Evolutionary conservation across 2,888 invertebrate genomes (phyloP).

Genomic region (Pardosa pseudoannulata): DNA sequence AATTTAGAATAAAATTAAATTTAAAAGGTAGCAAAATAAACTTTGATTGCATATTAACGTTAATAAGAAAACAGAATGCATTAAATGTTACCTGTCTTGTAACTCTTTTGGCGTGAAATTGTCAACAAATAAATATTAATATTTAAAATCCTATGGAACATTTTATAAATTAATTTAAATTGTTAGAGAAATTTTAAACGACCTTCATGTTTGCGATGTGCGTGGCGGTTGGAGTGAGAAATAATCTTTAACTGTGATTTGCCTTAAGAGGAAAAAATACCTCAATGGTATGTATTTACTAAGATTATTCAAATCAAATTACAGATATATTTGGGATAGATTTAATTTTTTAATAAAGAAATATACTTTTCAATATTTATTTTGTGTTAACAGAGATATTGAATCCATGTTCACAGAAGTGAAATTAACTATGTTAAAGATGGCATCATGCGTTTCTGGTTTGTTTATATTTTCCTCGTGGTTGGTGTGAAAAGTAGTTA

Average conservation of each 20-base stretch:
- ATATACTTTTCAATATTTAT: too few species aligned
- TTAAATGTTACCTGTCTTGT: constrained; percentile 28
- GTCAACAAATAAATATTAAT: constrained; percentile 21
- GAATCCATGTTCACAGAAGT: too few species aligned
- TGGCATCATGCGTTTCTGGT: neutral
- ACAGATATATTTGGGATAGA: too few species aligned
- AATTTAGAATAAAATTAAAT: too few species aligned
- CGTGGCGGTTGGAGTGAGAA: neutral
- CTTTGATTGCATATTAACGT: too few species aligned
- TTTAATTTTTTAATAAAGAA: too few species aligned
- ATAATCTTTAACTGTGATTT: neutral
- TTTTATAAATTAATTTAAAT: constrained; percentile 24
- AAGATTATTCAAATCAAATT: too few species aligned
- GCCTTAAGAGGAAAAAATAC: too few species aligned
- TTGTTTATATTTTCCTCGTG: neutral
- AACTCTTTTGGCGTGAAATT: constrained; percentile 24
- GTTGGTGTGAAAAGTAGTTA: constrained; percentile 60
- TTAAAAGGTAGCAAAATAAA: too few species aligned
- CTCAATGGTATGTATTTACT: too few species aligned
- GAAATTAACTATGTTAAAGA: constrained; percentile 5
- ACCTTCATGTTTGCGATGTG: constrained; percentile 36
- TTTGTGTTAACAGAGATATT: too few species aligned
- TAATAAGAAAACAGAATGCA: too few species aligned
- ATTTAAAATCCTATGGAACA: constrained; percentile 36
- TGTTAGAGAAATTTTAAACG: constrained; percentile 16